Evolutionary conservation across 2,888 invertebrate species (phyloP), one percentile per base, ranked within the genome.

Genomic region (Eilema depressum): DNA sequence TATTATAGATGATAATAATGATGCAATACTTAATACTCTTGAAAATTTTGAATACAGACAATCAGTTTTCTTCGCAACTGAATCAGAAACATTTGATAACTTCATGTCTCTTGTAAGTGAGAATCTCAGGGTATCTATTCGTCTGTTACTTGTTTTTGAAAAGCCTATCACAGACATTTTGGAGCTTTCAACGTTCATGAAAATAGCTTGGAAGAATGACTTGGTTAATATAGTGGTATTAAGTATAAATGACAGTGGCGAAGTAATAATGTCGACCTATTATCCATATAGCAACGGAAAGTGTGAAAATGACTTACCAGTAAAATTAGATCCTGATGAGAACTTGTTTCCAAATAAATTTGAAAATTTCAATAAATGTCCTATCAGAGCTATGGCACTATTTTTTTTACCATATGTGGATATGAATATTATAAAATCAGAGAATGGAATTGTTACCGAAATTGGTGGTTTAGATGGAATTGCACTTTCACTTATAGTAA

Each of bases 311-410:
- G 78, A 77, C 28, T 80, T 81, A 11, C 87, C 91, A 2, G 78
- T 89, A 3, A 53, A 67, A 64, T 62, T 91, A 53, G 77, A 81
- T 7, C 11, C 59, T 23, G 71, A 82, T 10, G 69, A 76, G 26
- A 73, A 79, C 12, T 76, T 85, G 53, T 92, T 90, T 80, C 85
- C 86, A 3, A 85, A 77, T 56, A 93, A 92, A 74, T 90, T 86
- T 68, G 71, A 56, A 2, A 89, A 92, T 75, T 92, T 91, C 68
- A 74, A 90, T 59, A 80, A 85, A 53, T 93, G 93, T 74, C 87
- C 89, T 5, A 81, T 91, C 4, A 86, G 77, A 79, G 73, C 83
- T 0, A 80, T 83, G 10, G 63, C 85, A 14, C 53, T 87, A 25
- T 75, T 85, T 26, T 75, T 84, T 47, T 47, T 76, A 26, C 90